phyloP scores from a whole-genome alignment of 2,113 vertebrate genomes.

The Donacobius atricapilla region DNA sequence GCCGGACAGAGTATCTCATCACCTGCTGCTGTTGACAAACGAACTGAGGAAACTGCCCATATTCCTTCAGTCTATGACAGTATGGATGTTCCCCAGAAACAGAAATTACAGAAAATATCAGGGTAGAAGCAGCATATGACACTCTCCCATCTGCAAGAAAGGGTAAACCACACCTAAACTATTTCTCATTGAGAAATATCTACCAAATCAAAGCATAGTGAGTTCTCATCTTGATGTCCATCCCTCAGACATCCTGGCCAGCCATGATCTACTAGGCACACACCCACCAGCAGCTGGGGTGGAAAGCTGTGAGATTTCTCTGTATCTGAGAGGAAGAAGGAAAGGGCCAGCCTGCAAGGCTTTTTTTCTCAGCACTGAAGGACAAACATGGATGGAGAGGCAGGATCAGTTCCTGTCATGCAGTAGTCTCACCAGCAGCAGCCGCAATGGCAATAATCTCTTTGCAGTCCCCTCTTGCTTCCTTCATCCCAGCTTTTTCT shows the following conservation, averaged over 20 bases:
- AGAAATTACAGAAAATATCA: neutral
- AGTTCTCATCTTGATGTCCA: fast-evolving
- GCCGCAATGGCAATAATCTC: neutral
- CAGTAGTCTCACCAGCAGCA: fast-evolving
- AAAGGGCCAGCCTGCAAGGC: neutral
- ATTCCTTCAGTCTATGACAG: neutral
- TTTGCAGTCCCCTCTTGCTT: neutral
- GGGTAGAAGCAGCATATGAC: neutral
- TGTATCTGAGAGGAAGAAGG: neutral
- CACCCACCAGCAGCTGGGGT: fast-evolving
- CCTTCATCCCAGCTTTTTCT: neutral
- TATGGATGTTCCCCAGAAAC: neutral
- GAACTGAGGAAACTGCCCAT: neutral
- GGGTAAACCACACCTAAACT: neutral
- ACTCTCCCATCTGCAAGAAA: neutral
- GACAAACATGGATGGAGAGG: neutral
- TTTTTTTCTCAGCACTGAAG: neutral
- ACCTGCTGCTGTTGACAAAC: neutral
- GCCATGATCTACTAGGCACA: fast-evolving
- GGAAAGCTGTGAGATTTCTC: neutral
- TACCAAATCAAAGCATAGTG: neutral
- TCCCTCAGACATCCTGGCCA: neutral
- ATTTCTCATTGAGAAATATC: neutral
- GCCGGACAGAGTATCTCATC: neutral
- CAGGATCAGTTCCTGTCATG: neutral